Base-by-base conservation (phyloP, 2,113 vertebrate genomes). In the Tachysurus fulvidraco region DNA sequence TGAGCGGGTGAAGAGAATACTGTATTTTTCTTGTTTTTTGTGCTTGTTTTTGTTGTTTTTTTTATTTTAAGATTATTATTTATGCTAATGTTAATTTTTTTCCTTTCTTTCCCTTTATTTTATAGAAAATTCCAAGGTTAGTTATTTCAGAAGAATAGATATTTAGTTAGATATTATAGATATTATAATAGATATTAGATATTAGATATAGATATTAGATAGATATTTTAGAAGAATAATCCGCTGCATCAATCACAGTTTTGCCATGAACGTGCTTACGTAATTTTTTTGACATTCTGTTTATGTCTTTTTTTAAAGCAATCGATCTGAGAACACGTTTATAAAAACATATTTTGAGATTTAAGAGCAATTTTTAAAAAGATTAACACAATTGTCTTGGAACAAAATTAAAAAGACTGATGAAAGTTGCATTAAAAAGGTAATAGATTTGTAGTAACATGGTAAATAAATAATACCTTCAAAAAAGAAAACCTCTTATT, bases 1-100 rank as follows among this genome's bases (percentile, higher is more conserved):
- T 96, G 89, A 92, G 90, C 8, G 95, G 90, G 95, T 96, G 79
- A 92, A 88, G 78, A 46, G 36, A 16, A 17, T 36, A 16, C 5
- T 36, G 36, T 25, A 52, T 74, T 46, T 25, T 4, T 4, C 21
- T 60, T 67, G 23, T 23, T 28, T 59, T 6, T 36, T 36, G 36
- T 36, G 36, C 36, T 36, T 50, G 8, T 28, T 41, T 21, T 67
- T 67, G 1, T 41, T 19, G 41, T 41, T 71, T 1, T 52, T 60
- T 54, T 50, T 60, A 9, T 57, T 41, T 30, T 59, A 0, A 25
- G 44, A 23, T 19, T 46, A 46, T 50, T 25, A 74, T 25, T 25
- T 25, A 3, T 46, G 44, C 21, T 74, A 23, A 74, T 25, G 46
- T 50, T 12, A 41, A 4, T 44, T 1, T 44, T 80, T 23, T 76